Percentiles rank a stretch among this genome's conserved stretches.
Conservation (phyloP, 64 coral and sea anemone genomes). For the Anthopleura sola region DNA sequence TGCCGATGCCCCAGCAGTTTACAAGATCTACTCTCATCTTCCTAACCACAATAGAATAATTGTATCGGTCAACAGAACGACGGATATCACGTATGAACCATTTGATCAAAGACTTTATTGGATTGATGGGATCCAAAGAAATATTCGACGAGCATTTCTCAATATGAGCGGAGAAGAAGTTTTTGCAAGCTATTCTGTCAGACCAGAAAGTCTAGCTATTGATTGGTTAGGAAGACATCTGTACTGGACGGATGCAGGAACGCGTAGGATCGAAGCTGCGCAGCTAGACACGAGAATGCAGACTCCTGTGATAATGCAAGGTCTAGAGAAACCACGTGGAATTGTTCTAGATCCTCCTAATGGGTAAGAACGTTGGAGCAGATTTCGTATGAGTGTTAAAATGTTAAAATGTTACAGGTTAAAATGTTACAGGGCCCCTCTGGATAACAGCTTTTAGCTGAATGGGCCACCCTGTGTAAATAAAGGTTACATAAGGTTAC, state of each 20-base stretch:
- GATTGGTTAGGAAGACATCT: constrained; percentile 62
- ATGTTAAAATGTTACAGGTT: too few relatives aligned
- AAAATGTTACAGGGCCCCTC: too few relatives aligned
- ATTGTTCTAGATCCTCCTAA: constrained; percentile 50
- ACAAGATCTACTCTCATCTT: constrained; percentile 12
- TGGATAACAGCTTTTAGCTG: too few relatives aligned
- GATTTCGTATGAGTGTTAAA: too few relatives aligned
- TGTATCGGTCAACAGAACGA: constrained; percentile 23
- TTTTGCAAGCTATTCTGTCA: constrained; percentile 14
- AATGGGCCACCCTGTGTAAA: too few relatives aligned
- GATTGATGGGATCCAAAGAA: constrained; percentile 28
- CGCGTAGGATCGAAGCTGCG: constrained; percentile 46
- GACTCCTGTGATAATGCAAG: constrained; percentile 28
- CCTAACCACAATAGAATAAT: constrained; percentile 18
- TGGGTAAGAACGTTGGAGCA: constrained; percentile 39
- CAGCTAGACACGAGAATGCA: constrained; percentile 43
- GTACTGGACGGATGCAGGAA: constrained; percentile 74
- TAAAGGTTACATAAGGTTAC: too few relatives aligned
- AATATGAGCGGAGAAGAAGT: constrained; percentile 30
- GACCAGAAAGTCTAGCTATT: constrained; percentile 56
- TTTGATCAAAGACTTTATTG: constrained; percentile 17
- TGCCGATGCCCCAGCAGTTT: not conserved
- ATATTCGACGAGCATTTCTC: constrained; percentile 12
- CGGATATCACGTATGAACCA: constrained; percentile 14
- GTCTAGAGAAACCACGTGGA: constrained; percentile 47